A percentile compares a stretch with the other conserved stretches of the same genome.
Conservation (phyloP, 64 coral and sea anemone species). For the Trachythela sp. region DNA sequence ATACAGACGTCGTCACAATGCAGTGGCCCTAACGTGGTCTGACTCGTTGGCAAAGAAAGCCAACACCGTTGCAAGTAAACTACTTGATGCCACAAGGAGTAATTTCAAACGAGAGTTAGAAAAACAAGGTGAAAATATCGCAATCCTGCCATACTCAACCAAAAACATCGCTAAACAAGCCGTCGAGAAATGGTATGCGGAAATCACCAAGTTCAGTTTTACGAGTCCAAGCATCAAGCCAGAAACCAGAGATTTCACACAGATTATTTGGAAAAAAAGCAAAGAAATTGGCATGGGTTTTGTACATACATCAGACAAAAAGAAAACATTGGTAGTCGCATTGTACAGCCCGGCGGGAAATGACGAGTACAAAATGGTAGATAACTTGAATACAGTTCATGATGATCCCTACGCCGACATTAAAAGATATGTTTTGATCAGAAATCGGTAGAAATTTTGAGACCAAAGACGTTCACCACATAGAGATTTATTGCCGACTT, state of each 20-base stretch:
- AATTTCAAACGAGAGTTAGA: background rate
- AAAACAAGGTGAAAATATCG: background rate
- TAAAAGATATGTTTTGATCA: background rate
- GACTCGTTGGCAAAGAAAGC: background rate
- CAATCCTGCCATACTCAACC: background rate
- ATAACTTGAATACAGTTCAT: background rate
- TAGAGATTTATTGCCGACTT: too few species aligned
- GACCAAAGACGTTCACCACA: too few species aligned
- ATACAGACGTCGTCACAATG: background rate
- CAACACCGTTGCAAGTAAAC: background rate
- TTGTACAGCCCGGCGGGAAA: background rate
- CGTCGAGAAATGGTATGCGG: background rate
- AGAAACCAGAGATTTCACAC: background rate
- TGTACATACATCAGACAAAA: background rate
- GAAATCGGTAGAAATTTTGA: background rate
- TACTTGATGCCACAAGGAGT: background rate
- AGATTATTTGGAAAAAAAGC: constrained; percentile 11
- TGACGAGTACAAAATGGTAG: background rate
- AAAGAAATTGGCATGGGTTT: constrained; percentile 5
- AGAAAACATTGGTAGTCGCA: background rate
- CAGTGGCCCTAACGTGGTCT: background rate
- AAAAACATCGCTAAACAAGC: background rate
- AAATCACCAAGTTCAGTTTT: constrained; percentile 16
- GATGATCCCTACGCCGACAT: constrained; percentile 8
- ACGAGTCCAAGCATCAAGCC: background rate